These are phyloP conservation scores for Stegodyphus dumicola DNA, from an alignment of 1,140 invertebrate genomes.

Conservation along the genomic window DNA sequence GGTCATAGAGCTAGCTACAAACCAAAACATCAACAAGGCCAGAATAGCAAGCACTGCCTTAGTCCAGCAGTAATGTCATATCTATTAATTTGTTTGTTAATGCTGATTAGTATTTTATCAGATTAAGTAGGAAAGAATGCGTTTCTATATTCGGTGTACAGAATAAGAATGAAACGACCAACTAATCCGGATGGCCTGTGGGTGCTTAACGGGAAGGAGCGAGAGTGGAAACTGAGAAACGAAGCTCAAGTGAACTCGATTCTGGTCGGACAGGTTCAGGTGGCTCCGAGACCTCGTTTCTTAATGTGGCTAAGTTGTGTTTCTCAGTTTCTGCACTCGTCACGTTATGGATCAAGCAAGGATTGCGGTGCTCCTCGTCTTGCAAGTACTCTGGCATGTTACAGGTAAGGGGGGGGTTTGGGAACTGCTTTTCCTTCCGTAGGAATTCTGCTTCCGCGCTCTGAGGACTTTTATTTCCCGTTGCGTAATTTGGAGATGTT, in stretches of 20 bases:
- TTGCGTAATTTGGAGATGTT: no score
- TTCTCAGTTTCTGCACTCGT: constrained; percentile 2
- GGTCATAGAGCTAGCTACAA: no score
- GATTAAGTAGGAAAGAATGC: no score
- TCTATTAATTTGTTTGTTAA: no score
- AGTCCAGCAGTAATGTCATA: no score
- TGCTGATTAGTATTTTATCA: no score
- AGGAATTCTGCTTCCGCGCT: no score
- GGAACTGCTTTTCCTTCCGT: no score
- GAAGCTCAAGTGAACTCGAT: background rate
- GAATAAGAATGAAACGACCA: background rate
- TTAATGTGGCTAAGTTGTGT: constrained; percentile 9
- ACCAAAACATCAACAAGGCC: no score
- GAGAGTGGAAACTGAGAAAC: constrained; percentile 7
- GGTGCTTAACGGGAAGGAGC: background rate
- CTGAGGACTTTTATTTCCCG: no score
- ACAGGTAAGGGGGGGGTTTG: constrained; percentile 17
- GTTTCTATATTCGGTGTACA: no score
- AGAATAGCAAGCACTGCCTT: no score
- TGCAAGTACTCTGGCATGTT: constrained; percentile 7
- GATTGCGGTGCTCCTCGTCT: constrained; percentile 18
- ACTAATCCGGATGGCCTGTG: background rate
- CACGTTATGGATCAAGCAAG: constrained; percentile 20
- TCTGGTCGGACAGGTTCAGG: constrained; percentile 45
- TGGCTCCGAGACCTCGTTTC: constrained; percentile 34